A percentile compares a stretch with the other conserved stretches of the same genome.
These are phyloP conservation scores for Melitaea athalia DNA, from an alignment of 2,888 invertebrate species.

Conservation along the genomic window DNA sequence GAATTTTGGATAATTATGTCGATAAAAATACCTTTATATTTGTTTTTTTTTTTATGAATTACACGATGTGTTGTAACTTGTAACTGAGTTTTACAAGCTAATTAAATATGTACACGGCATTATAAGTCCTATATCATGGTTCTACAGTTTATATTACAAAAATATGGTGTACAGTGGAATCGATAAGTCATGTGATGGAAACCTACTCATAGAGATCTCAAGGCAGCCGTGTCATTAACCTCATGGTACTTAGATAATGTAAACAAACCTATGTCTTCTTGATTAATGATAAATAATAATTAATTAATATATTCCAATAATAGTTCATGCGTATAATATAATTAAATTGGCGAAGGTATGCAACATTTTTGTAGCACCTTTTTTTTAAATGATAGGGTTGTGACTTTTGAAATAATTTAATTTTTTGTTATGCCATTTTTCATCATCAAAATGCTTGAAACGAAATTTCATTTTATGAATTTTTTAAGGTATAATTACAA, in stretches of 20 bases:
- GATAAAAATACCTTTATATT: background rate
- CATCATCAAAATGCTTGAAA: too few relatives aligned
- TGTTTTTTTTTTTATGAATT: slow-evolving; percentile 13
- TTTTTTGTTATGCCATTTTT: too few relatives aligned
- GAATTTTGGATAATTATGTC: too few relatives aligned
- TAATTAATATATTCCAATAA: slow-evolving; percentile 2
- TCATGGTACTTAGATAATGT: slow-evolving; percentile 43
- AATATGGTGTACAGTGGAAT: slow-evolving; percentile 27
- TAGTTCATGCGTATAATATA: background rate
- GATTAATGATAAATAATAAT: slow-evolving; percentile 13
- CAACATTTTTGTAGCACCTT: too few relatives aligned
- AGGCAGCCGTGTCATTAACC: slow-evolving; percentile 46
- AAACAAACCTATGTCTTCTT: slow-evolving; percentile 22
- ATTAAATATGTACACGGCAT: slow-evolving; percentile 10
- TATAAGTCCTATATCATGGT: slow-evolving; percentile 13
- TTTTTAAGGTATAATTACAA: too few relatives aligned
- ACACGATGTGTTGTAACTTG: slow-evolving; percentile 29
- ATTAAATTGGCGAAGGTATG: too few relatives aligned
- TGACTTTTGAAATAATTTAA: too few relatives aligned
- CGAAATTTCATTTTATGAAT: too few relatives aligned
- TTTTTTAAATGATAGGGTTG: too few relatives aligned
- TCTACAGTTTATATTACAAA: slow-evolving; percentile 17
- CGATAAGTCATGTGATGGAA: slow-evolving; percentile 41
- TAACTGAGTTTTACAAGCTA: slow-evolving; percentile 13
- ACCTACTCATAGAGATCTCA: slow-evolving; percentile 44